Conservation (phyloP, 30 jellyfish, hydroid and myxozoan species). For the Aurelia coerulea region DNA sequence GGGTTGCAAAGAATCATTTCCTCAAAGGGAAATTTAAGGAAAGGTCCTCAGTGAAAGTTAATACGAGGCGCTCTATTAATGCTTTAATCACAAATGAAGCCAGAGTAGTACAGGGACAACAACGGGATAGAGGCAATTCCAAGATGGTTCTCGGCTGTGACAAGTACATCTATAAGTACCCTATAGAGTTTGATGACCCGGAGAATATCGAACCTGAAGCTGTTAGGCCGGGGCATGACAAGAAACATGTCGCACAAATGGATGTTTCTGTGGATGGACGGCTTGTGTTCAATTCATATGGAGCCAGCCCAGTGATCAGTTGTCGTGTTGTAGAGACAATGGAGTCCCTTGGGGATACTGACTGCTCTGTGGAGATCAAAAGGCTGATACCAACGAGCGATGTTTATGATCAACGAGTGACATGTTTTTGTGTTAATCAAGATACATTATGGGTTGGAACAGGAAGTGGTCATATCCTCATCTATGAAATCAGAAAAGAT, state of each 20-base stretch:
- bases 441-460: slow-evolving; percentile 96
- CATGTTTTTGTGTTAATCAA: slow-evolving; percentile 69
- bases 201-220: background rate
- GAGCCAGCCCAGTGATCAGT: slow-evolving; percentile 60
- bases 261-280: slow-evolving; percentile 47
- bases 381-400: slow-evolving; percentile 60
- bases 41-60: slow-evolving; percentile 16
- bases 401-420: slow-evolving; percentile 72
- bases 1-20: slow-evolving; percentile 61
- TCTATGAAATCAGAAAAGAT: slow-evolving; percentile 38
- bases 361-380: slow-evolving; percentile 58
- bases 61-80: slow-evolving; percentile 47
- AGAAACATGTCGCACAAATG: slow-evolving; percentile 44
- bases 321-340: slow-evolving; percentile 8
- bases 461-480: slow-evolving; percentile 93
- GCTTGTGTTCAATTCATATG: slow-evolving; percentile 46
- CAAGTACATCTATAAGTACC: slow-evolving; percentile 50
- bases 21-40: slow-evolving; percentile 65
- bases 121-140: background rate
- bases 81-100: slow-evolving; percentile 44
- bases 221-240: slow-evolving; percentile 21
- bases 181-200: slow-evolving; percentile 6
- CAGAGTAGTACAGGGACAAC: background rate
- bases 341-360: slow-evolving; percentile 33
- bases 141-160: slow-evolving; percentile 43